These are phyloP conservation scores for Typhlichthys eigenmanni DNA, from an alignment of 2,797 vertebrate species.

Conservation along the genomic window DNA sequence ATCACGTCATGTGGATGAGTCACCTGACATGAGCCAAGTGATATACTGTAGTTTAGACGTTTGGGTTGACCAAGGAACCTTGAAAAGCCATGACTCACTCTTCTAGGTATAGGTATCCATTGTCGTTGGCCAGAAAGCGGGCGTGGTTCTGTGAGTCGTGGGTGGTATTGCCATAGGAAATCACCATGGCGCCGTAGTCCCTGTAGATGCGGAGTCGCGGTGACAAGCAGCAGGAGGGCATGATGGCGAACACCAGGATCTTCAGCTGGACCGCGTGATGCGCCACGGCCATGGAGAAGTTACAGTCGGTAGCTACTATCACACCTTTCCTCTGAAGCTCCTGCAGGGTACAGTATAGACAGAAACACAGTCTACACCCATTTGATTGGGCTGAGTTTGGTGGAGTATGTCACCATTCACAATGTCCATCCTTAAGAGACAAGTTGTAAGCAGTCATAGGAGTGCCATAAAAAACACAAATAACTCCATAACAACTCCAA, in stretches of 20 bases:
- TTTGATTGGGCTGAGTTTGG: no score
- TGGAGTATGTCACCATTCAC: no score
- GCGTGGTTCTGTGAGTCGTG: constrained; percentile 83
- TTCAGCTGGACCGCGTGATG: constrained; percentile 83
- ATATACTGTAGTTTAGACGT: no score
- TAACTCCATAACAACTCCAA: no score
- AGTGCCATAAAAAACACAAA: no score
- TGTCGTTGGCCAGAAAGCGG: constrained; percentile 81
- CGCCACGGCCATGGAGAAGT: constrained; percentile 90
- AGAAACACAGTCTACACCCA: background rate
- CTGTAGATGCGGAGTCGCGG: constrained; percentile 81
- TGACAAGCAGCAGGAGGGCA: constrained; percentile 79
- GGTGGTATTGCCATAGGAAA: constrained; percentile 80
- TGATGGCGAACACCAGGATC: constrained; percentile 85
- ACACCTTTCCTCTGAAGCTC: constrained; percentile 90
- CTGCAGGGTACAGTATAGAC: constrained; percentile 56
- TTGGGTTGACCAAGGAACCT: no score
- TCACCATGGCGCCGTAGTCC: constrained; percentile 88
- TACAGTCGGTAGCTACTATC: constrained; percentile 86
- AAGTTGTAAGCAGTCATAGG: no score
- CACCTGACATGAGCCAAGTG: no score
- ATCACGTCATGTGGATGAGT: no score
- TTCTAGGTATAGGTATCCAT: constrained; percentile 86
- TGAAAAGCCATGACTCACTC: constrained; percentile 77
- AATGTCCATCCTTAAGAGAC: no score